Percentiles rank a stretch among this genome's conserved stretches.
Conservation (phyloP, 2,113 vertebrate species). For the Desmodus rotundus region DNA sequence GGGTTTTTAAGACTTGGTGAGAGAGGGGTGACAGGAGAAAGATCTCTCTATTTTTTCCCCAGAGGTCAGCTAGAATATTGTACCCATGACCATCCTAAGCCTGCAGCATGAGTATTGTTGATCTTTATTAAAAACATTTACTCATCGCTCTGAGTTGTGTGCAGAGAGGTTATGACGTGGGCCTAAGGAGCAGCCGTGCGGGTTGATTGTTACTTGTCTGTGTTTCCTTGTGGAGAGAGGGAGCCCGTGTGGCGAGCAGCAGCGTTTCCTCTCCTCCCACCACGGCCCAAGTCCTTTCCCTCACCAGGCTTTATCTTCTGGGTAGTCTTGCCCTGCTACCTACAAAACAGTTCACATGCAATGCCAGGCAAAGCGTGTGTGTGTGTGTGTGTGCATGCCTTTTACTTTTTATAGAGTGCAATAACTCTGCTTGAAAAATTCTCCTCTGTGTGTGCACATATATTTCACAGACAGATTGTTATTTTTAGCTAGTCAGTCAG, state of each 20-base stretch:
- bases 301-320: background rate
- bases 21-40: background rate
- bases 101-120: slow-evolving; percentile 23
- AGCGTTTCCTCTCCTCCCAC: background rate
- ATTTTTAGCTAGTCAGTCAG: background rate
- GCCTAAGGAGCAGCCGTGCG: background rate
- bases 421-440: background rate
- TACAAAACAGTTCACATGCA: background rate
- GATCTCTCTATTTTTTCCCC: slow-evolving; percentile 33
- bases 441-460: background rate
- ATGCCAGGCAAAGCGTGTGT: background rate
- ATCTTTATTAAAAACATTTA: slow-evolving; percentile 65
- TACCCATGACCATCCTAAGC: background rate
- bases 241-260: accelerated
- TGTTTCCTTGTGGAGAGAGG: background rate
- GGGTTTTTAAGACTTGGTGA: background rate
- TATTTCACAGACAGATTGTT: background rate
- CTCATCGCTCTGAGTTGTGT: slow-evolving; percentile 36
- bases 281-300: background rate
- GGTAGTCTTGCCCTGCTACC: background rate
- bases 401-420: background rate
- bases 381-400: background rate
- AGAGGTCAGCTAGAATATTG: slow-evolving; percentile 34
- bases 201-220: background rate
- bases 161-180: slow-evolving; percentile 42